A percentile compares a stretch with the other conserved stretches of the same genome.
These are phyloP conservation scores for Nephrocerus scutellatus DNA, from an alignment of 2,888 invertebrate genomes.

Conservation along the genomic window DNA sequence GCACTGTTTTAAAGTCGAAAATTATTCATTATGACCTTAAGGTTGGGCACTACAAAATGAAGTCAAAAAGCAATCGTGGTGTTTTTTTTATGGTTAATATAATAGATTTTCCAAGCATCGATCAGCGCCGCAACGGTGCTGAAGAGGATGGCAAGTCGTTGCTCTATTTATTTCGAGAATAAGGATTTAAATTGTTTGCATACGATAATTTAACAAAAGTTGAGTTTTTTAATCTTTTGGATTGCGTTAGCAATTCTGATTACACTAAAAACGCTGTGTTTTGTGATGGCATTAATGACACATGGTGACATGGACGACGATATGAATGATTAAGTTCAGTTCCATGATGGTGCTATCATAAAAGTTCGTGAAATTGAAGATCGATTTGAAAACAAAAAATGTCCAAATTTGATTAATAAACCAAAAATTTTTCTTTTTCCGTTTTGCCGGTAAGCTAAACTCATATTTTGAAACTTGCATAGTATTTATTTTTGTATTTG, in stretches of 20 bases:
- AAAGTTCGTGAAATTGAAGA: conserved; percentile 53
- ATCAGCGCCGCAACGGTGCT: conserved; percentile 53
- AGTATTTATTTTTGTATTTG: too few relatives aligned
- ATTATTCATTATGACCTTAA: conserved; percentile 27
- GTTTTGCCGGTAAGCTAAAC: too few relatives aligned
- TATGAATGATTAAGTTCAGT: conserved; percentile 53
- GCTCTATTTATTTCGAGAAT: conserved; percentile 53
- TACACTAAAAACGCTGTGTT: conserved; percentile 51
- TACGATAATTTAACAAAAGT: conserved; percentile 35
- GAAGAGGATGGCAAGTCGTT: conserved; percentile 55
- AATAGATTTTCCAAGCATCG: conserved; percentile 48
- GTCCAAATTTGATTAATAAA: conserved; percentile 52
- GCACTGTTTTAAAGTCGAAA: conserved; percentile 30
- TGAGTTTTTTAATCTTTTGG: conserved; percentile 47
- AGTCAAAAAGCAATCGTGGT: conserved; percentile 53
- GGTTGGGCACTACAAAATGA: conserved; percentile 44
- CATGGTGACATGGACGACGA: conserved; percentile 53
- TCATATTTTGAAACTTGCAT: too few relatives aligned
- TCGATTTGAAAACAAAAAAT: conserved; percentile 54
- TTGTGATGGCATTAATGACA: conserved; percentile 60
- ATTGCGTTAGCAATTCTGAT: conserved; percentile 46
- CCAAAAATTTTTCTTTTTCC: conserved; percentile 71
- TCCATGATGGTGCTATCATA: conserved; percentile 52
- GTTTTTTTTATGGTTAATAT: conserved; percentile 58
- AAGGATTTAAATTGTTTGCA: conserved; percentile 51